Conservation (phyloP, 23 tunicate genomes). For the Styela plicata region DNA sequence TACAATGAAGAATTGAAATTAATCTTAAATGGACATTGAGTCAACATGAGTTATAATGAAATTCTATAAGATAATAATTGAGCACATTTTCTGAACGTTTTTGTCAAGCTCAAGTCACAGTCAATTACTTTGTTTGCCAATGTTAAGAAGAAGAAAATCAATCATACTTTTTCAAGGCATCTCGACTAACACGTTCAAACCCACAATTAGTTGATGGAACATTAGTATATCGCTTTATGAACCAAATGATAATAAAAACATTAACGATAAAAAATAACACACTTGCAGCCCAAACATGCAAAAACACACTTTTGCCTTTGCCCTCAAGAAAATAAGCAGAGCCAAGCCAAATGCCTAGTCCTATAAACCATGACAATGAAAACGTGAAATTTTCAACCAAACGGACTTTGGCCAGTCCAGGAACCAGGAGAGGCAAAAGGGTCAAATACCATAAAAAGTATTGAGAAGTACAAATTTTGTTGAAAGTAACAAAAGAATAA, state of each 20-base stretch:
- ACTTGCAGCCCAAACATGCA: slow-evolving; percentile 54
- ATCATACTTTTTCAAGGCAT: too few relatives aligned
- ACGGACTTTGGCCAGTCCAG: slow-evolving; percentile 35
- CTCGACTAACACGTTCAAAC: too few relatives aligned
- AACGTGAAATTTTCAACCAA: not conserved
- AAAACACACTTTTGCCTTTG: slow-evolving; percentile 52
- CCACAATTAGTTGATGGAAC: too few relatives aligned
- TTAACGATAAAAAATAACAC: slow-evolving; percentile 54
- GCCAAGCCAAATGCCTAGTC: slow-evolving; percentile 70
- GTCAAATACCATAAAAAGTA: slow-evolving; percentile 96
- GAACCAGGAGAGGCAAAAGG: slow-evolving; percentile 55
- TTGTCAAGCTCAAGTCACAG: too few relatives aligned
- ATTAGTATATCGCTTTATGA: slow-evolving; percentile 14
- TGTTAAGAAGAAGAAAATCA: too few relatives aligned
- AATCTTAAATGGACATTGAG: too few relatives aligned
- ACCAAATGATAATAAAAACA: slow-evolving; percentile 40
- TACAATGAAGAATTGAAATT: too few relatives aligned
- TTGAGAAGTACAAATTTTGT: slow-evolving; percentile 94
- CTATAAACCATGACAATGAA: slow-evolving; percentile 43
- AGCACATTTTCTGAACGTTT: too few relatives aligned
- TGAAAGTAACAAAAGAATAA: slow-evolving; percentile 76
- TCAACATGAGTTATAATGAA: too few relatives aligned
- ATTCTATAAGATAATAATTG: too few relatives aligned
- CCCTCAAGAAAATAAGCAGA: slow-evolving; percentile 69
- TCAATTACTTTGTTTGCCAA: too few relatives aligned